A percentile compares a stretch with the other conserved stretches of the same genome.
Evolutionary conservation across 1,140 invertebrate species (phyloP).

Genomic region (Contarinia nasturtii): DNA sequence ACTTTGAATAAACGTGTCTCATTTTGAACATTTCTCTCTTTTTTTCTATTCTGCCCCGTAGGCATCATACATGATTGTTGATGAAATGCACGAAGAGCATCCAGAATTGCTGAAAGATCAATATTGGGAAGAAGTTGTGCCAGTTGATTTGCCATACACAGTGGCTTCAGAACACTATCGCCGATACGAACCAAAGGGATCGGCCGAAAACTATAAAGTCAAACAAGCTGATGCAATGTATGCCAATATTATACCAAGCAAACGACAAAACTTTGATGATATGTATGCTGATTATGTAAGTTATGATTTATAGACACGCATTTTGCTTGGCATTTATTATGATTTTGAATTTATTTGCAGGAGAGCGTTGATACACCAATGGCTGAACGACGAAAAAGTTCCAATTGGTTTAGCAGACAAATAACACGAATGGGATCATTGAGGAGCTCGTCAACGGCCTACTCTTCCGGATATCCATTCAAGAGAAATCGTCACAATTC

Average conservation of each 20-base stretch:
- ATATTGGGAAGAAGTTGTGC: conserved; percentile 81
- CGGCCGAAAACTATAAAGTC: conserved; percentile 65
- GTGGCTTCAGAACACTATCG: conserved; percentile 68
- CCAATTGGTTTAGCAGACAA: conserved; percentile 64
- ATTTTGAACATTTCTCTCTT: too few relatives aligned
- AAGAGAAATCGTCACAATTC: conserved; percentile 46
- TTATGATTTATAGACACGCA: too few relatives aligned
- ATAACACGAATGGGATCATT: conserved; percentile 65
- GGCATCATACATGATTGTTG: conserved; percentile 79
- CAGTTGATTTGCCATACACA: conserved; percentile 69
- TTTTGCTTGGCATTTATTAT: not conserved
- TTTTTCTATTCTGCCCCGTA: conserved; percentile 25
- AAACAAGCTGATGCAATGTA: conserved; percentile 65
- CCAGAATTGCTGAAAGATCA: conserved; percentile 73
- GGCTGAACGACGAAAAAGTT: conserved; percentile 58
- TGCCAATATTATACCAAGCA: conserved; percentile 42
- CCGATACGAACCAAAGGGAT: conserved; percentile 60
- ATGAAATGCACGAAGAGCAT: conserved; percentile 81
- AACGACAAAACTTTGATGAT: conserved; percentile 46
- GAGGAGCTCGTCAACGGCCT: conserved; percentile 61
- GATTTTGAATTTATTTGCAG: conserved; percentile 23
- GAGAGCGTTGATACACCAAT: conserved; percentile 74
- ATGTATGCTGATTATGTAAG: conserved; percentile 73
- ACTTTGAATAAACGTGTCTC: too few relatives aligned
- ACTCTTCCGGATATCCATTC: conserved; percentile 61